Conservation (phyloP, 1,140 invertebrate species). For the Aphelenchoides avenae region DNA sequence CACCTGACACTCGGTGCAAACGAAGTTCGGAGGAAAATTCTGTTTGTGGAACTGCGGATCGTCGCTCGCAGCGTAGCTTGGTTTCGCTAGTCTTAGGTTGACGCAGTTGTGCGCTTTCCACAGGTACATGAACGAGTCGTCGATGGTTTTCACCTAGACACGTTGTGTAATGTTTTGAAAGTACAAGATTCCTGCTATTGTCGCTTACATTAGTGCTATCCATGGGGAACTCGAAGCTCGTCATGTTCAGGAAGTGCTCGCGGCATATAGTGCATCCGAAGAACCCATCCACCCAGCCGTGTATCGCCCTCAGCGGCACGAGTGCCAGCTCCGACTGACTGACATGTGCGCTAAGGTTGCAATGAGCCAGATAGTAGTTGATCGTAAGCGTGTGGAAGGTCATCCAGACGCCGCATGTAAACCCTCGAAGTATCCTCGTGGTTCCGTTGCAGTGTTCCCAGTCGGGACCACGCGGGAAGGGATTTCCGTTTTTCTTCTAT, state of each 20-base stretch:
- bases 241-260: constrained; percentile 58
- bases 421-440: constrained; percentile 71
- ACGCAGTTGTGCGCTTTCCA: constrained; percentile 59
- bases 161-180: no score
- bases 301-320: constrained; percentile 49
- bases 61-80: constrained; percentile 36
- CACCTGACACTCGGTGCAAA: constrained; percentile 55
- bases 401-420: constrained; percentile 91
- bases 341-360: no score
- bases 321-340: background rate
- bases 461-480: constrained; percentile 63
- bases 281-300: constrained; percentile 57
- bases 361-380: constrained; percentile 68
- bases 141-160: constrained; percentile 51
- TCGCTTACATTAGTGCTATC: constrained; percentile 48
- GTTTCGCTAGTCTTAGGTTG: constrained; percentile 54
- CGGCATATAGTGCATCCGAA: constrained; percentile 56
- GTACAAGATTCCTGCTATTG: no score
- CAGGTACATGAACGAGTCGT: constrained; percentile 57
- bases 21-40: constrained; percentile 55
- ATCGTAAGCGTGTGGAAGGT: constrained; percentile 89
- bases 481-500: constrained; percentile 24
- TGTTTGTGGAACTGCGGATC: constrained; percentile 58
- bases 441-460: constrained; percentile 82
- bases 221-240: constrained; percentile 57